A percentile compares a stretch with the other conserved stretches of the same genome.
Conservation (phyloP, 2,888 invertebrate genomes). For the Pecten maximus region DNA sequence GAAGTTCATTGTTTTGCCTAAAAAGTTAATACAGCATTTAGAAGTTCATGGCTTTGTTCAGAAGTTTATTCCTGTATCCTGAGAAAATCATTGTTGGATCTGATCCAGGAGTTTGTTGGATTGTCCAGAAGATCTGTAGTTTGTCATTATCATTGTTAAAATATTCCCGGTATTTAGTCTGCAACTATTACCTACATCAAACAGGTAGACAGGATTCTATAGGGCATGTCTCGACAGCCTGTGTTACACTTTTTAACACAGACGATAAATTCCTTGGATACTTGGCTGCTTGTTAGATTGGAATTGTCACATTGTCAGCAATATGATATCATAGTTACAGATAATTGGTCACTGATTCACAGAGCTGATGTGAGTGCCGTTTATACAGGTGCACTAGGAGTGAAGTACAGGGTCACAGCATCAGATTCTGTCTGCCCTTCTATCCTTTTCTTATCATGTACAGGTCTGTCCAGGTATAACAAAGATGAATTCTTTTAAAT, state of each 20-base stretch:
- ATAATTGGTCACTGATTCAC: background rate
- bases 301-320: constrained; percentile 32
- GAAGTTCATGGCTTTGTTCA: too few relatives aligned
- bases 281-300: constrained; percentile 7
- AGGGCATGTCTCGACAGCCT: background rate
- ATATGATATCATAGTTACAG: constrained; percentile 26
- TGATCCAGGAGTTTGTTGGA: too few relatives aligned
- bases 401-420: background rate
- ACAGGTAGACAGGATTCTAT: background rate
- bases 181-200: background rate
- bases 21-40: too few relatives aligned
- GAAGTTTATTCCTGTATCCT: too few relatives aligned
- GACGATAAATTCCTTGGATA: constrained; percentile 5
- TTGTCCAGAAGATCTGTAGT: too few relatives aligned
- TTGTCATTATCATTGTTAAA: background rate
- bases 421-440: background rate
- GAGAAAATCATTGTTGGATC: too few relatives aligned
- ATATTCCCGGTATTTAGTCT: background rate
- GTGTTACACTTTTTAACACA: background rate
- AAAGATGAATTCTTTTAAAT: too few relatives aligned
- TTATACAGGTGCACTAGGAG: background rate
- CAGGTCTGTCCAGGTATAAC: background rate
- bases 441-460: background rate
- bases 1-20: too few relatives aligned
- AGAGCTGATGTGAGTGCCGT: background rate